Conservation (phyloP, 2,888 invertebrate species). For the Cryptus armator region DNA sequence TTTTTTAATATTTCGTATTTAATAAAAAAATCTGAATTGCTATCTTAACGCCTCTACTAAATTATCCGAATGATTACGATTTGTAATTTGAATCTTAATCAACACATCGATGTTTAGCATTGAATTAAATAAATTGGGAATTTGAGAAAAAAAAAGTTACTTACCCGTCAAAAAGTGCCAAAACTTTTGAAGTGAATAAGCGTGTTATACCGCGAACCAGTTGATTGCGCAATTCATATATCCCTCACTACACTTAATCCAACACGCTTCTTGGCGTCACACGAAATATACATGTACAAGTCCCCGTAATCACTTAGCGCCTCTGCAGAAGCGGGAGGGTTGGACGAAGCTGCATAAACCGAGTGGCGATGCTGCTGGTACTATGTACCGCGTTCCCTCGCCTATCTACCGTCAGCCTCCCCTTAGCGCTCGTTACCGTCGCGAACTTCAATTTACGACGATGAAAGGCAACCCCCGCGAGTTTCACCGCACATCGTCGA, state of each 20-base stretch:
- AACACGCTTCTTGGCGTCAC: background rate
- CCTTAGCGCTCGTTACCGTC: conserved; percentile 68
- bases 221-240: conserved; percentile 76
- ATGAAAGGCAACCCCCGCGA: conserved; percentile 54
- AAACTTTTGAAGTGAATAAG: background rate
- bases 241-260: background rate
- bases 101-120: too few species aligned
- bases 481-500: conserved; percentile 51
- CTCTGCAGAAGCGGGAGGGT: background rate
- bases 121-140: too few species aligned
- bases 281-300: conserved; percentile 11
- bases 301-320: conserved; percentile 11
- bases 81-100: too few species aligned
- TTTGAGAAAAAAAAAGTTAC: background rate
- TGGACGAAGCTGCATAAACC: background rate
- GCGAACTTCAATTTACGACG: conserved; percentile 71
- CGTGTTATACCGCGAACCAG: background rate
- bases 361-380: conserved; percentile 11
- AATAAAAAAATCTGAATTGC: background rate
- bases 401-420: conserved; percentile 10
- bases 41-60: too few species aligned
- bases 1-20: background rate
- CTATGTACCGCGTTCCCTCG: background rate
- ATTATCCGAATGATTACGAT: too few species aligned
- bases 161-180: background rate